Conservation (phyloP, 2,888 invertebrate species). For the Petrolisthes manimaculis region DNA sequence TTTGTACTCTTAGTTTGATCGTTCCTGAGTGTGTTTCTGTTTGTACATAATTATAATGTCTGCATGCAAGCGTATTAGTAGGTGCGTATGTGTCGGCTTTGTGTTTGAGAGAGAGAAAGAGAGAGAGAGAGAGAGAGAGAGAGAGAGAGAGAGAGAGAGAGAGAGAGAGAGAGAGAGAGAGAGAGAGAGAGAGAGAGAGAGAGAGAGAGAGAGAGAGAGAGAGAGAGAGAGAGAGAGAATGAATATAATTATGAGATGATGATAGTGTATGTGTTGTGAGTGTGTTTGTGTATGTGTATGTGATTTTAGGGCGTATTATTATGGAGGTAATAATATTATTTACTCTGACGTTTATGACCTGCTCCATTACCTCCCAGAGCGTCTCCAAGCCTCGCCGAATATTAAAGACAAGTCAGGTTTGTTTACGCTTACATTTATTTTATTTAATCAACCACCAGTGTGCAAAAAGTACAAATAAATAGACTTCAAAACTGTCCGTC, state of each 20-base stretch:
- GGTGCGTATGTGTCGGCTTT: not conserved
- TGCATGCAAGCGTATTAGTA: too few species aligned
- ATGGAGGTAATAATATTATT: not conserved
- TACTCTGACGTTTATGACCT: not conserved
- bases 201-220: slow-evolving; percentile 1
- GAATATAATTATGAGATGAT: not conserved
- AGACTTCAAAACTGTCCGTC: too few species aligned
- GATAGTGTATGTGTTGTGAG: not conserved
- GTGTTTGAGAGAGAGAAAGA: not conserved
- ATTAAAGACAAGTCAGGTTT: too few species aligned
- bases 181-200: not conserved
- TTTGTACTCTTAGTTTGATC: too few species aligned
- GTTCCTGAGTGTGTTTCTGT: too few species aligned
- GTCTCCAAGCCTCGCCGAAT: too few species aligned
- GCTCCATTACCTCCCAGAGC: too few species aligned
- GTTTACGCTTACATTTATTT: too few species aligned
- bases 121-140: slow-evolving; percentile 1
- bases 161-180: slow-evolving; percentile 1
- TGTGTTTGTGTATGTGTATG: not conserved
- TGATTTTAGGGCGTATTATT: not conserved
- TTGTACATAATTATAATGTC: too few species aligned
- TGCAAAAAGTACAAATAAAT: too few species aligned
- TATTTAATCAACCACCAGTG: too few species aligned
- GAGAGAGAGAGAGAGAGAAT: not conserved
- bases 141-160: not conserved